phyloP scores from a whole-genome alignment of 2,113 vertebrate species.

The Eulacestoma nigropectus region DNA sequence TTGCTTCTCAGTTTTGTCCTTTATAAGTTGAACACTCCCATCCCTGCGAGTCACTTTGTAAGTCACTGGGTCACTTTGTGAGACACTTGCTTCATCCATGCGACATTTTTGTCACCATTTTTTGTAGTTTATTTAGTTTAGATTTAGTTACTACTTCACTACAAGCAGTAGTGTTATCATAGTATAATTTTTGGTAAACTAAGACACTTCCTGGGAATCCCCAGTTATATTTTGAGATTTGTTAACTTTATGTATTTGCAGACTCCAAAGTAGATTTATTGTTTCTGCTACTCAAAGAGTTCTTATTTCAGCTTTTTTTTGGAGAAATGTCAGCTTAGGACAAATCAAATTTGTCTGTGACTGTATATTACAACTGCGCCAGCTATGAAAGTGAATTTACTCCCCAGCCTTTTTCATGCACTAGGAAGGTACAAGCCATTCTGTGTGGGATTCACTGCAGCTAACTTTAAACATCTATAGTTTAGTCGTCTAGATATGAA shows the following conservation, averaged over 20 bases:
- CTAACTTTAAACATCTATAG: background rate
- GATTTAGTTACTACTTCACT: background rate
- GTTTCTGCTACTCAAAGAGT: background rate
- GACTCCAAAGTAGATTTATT: background rate
- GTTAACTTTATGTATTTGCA: background rate
- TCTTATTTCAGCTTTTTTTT: background rate
- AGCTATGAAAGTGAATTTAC: background rate
- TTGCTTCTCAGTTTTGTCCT: background rate
- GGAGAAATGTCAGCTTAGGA: background rate
- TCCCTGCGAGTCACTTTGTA: background rate
- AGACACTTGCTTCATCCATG: background rate
- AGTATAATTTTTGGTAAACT: background rate
- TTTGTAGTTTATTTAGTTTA: background rate
- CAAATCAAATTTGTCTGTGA: background rate
- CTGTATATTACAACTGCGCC: background rate
- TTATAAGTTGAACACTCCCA: background rate
- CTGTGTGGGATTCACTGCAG: conserved; percentile 8
- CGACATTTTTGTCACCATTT: background rate
- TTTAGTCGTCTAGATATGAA: conserved; percentile 8
- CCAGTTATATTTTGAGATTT: background rate
- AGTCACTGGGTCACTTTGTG: background rate
- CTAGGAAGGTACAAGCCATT: background rate
- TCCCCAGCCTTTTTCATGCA: background rate
- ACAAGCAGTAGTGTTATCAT: background rate
- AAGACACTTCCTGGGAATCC: background rate